Percentiles rank a stretch among this genome's conserved stretches.
Conservation (phyloP, 2,888 invertebrate genomes). For the Ormyrus labotus region DNA sequence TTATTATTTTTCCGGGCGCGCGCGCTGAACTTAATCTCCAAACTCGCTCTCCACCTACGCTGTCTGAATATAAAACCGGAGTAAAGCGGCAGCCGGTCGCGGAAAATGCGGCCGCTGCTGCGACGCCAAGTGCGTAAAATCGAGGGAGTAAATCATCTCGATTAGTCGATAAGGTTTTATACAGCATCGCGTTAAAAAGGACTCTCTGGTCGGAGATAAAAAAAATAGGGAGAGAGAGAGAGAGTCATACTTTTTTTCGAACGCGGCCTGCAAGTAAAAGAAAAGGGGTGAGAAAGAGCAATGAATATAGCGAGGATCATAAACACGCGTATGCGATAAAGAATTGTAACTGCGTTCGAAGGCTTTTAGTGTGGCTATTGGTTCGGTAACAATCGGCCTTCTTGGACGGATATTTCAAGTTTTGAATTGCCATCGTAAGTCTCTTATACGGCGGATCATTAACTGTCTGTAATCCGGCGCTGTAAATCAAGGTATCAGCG, state of each 20-base stretch:
- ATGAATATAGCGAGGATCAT: conserved; percentile 45
- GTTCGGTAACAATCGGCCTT: conserved; percentile 28
- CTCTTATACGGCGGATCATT: conserved; percentile 34
- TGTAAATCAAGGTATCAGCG: conserved; percentile 31
- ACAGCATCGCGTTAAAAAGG: not conserved
- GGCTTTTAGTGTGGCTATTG: conserved; percentile 30
- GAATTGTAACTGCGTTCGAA: conserved; percentile 27
- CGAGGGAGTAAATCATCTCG: not conserved
- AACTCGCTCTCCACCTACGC: conserved; percentile 22
- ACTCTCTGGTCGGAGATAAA: too few species aligned
- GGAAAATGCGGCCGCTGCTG: not conserved
- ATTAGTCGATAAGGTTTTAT: not conserved
- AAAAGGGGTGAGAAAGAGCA: conserved; percentile 8
- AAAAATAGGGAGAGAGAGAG: not conserved
- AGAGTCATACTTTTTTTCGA: too few species aligned
- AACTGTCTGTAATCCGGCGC: conserved; percentile 16
- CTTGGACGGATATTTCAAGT: conserved; percentile 26
- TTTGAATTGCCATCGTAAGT: conserved; percentile 37
- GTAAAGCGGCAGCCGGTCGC: not conserved
- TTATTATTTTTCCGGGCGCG: conserved; percentile 56
- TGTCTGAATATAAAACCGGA: not conserved
- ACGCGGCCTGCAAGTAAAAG: too few species aligned
- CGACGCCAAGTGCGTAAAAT: conserved; percentile 6
- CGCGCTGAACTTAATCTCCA: conserved; percentile 51
- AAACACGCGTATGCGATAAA: conserved; percentile 54